Evolutionary conservation across 2,888 invertebrate genomes (phyloP), one percentile per base, ranked within the genome.

Genomic region (Cybosia mesomella): DNA sequence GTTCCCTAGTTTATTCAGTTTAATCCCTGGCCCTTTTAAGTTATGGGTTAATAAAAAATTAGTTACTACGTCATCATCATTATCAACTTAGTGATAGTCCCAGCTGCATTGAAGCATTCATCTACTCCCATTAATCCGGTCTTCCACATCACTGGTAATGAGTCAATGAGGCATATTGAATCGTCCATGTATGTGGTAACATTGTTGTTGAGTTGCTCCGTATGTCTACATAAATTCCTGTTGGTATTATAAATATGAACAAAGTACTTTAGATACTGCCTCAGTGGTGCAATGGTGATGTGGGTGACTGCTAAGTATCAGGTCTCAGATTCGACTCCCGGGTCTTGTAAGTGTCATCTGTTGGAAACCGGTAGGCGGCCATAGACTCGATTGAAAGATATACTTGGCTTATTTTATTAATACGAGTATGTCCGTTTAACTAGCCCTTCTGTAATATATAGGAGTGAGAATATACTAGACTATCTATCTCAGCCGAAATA

Each of bases 231-330:
- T 21, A 34, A 49, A 62, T 57, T 28, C 34, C 18, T 55, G 13
- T 62, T 61, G 55, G 28, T 57, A 34, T 62, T 36, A n/a, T n/a
- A n/a, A n/a, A 54, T 58, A 36, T 58, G 43, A 58, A 36, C 11
- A n/a, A 0, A 57, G 22, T 22, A 36, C 57, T 39, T 18, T 18
- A 43, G 43, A 39, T 7, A 18, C 43, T 18, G 7, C 1, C 43
- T 18, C 1, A 5, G 1, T 18, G 18, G 18, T 18, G 18, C 7
- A 18, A 7, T 43, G 18, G 49, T 49, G n/a, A 18, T 3, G 8
- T 0, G n/a, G 49, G 9, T n/a, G 49, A 2, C 8, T 18, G 49
- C 2, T 18, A 2, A n/a, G 49, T n/a, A 49, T 49, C 49, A 49
- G 49, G n/a, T 49, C 8, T 49, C 9, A 49, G 9, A 1, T 49